Evolutionary conservation across 1,140 invertebrate genomes (phyloP), one percentile per base, ranked within the genome.

Genomic region (Ruditapes philippinarum): DNA sequence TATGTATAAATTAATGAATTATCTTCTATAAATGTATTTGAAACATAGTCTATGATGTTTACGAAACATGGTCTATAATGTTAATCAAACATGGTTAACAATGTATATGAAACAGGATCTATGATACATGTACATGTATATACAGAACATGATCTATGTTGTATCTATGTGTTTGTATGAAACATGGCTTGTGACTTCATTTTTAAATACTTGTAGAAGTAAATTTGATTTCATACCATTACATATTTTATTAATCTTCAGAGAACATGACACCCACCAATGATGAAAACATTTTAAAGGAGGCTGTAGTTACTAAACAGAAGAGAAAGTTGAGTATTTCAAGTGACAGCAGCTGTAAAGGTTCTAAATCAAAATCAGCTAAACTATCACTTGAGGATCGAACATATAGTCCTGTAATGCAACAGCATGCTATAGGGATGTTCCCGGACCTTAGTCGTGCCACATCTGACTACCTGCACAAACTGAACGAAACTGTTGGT

Each of bases 401-500:
- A 22, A 9, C 65, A 9, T 25, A 22, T 3, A 33, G 19, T 22
- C 54, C 45, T 1, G 7, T 17, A 57, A 3, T 28, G 19, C 45
- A 78, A 5, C 25, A 14, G 9, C 51, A 78, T 33, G 4, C 54
- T 36, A 28, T 78, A 31, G 45, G 45, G 17, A 12, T 36, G 17
- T 54, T 78, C 4, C 74, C 74, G 0, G 74, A 78, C 45, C 45
- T 78, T 1, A 78, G 74, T 28, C 31, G 74, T 36, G 74, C 74
- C 5, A 78, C 42, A 19, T 78, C 74, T 0, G 25, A 78, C 36
- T 78, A 78, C 38, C 42, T 78, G 31, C 74, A 54, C 22, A 78
- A 78, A 36, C 36, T 78, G 28, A 78, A 78, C n/a, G 19, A 78
- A 78, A 78, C 74, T 7, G 74, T 78, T 14, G 74, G 74, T 2